Evolutionary conservation across 2,113 vertebrate genomes (phyloP).

Genomic region (Theristicus caerulescens): DNA sequence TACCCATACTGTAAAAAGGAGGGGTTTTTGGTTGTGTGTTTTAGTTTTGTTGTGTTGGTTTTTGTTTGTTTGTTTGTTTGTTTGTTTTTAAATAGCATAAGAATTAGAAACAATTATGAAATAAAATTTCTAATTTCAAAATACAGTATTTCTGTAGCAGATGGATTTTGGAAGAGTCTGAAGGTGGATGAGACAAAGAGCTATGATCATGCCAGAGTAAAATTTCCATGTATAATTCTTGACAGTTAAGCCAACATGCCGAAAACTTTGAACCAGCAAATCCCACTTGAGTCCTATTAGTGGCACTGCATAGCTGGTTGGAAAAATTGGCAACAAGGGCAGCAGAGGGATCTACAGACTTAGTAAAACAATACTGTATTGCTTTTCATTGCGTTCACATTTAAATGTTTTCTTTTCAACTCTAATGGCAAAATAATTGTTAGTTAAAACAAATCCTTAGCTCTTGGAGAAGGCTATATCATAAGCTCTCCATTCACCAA

Average conservation of each 20-base stretch:
- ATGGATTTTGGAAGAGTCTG: background rate
- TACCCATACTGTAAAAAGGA: background rate
- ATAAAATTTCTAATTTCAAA: background rate
- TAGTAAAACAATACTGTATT: slow-evolving; percentile 20
- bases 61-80: background rate
- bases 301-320: background rate
- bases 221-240: background rate
- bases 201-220: background rate
- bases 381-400: slow-evolving; percentile 16
- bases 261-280: slow-evolving; percentile 8
- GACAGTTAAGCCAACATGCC: background rate
- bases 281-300: background rate
- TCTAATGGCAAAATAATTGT: slow-evolving; percentile 29
- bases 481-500: background rate
- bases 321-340: background rate
- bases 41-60: background rate
- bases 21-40: rapidly evolving
- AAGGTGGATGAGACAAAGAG: background rate
- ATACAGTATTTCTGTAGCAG: background rate
- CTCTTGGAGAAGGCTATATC: background rate
- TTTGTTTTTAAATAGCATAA: background rate
- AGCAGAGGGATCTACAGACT: slow-evolving; percentile 44
- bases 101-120: background rate
- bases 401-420: slow-evolving; percentile 48
- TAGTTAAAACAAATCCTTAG: slow-evolving; percentile 33